Conservation (phyloP, 1,140 invertebrate species). For the Lordiphosa clarofinis region DNA sequence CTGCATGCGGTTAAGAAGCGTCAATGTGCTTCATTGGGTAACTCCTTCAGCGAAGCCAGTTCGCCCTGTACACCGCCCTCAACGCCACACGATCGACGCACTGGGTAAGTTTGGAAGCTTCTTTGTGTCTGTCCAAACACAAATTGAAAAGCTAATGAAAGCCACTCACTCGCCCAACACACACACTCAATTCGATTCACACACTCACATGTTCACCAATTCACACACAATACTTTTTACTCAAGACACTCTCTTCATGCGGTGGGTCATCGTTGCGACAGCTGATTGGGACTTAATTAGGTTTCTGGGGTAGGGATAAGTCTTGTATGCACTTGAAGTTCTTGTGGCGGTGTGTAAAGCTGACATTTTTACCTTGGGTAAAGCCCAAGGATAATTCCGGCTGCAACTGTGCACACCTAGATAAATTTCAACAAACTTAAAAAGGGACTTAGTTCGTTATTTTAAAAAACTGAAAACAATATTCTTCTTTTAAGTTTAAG, state of each 20-base stretch:
- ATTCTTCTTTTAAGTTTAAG: too few species aligned
- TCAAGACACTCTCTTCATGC: conserved; percentile 10
- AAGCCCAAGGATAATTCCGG: too few species aligned
- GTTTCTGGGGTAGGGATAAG: background rate
- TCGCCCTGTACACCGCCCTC: conserved; percentile 79
- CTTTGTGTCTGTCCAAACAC: too few species aligned
- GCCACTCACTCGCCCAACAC: too few species aligned
- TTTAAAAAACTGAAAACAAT: too few species aligned
- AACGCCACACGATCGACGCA: conserved; percentile 75
- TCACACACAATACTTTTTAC: background rate
- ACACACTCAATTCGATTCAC: background rate
- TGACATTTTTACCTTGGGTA: too few species aligned
- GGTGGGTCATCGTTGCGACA: conserved; percentile 24
- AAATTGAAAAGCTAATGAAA: too few species aligned
- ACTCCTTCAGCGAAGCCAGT: conserved; percentile 76
- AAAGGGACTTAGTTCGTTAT: too few species aligned
- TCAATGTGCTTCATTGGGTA: conserved; percentile 75
- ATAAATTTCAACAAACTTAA: too few species aligned
- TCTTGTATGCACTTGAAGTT: conserved; percentile 22
- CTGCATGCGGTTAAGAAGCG: conserved; percentile 78
- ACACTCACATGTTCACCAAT: background rate
- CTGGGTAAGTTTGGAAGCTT: conserved; percentile 59
- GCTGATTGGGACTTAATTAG: conserved; percentile 11
- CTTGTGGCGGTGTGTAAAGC: background rate
- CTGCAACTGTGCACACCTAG: too few species aligned